Evolutionary conservation across 1,140 invertebrate genomes (phyloP).

Genomic region (Sarcophaga bullata): DNA sequence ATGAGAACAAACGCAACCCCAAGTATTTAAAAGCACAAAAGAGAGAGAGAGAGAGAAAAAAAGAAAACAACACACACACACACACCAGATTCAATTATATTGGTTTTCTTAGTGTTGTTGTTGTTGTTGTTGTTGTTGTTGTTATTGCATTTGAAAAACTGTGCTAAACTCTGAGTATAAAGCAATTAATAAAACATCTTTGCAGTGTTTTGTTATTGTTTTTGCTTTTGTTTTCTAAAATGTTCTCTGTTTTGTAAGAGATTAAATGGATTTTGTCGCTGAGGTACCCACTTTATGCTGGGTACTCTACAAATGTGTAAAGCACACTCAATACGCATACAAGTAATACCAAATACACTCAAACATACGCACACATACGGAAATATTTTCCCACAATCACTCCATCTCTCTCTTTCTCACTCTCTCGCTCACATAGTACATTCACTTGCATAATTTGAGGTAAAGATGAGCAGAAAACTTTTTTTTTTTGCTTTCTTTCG

Average conservation of each 20-base stretch:
- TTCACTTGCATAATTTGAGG: not conserved
- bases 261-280: conserved; percentile 16
- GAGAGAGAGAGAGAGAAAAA: too few species aligned
- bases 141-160: not conserved
- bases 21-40: too few species aligned
- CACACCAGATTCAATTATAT: too few species aligned
- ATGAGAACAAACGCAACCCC: too few species aligned
- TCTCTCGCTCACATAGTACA: not conserved
- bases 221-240: not conserved
- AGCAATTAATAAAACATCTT: not conserved
- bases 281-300: not conserved
- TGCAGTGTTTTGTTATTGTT: not conserved
- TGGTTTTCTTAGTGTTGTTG: too few species aligned
- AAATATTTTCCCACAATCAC: too few species aligned
- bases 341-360: too few species aligned
- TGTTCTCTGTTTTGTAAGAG: conserved; percentile 13
- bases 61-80: too few species aligned
- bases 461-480: not conserved
- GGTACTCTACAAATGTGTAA: not conserved
- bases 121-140: too few species aligned
- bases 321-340: not conserved
- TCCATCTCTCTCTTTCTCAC: too few species aligned
- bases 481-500: not conserved
- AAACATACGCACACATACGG: too few species aligned
- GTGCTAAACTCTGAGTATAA: not conserved